phyloP scores from a whole-genome alignment of 2,797 vertebrate genomes.

The Trachurus trachurus region DNA sequence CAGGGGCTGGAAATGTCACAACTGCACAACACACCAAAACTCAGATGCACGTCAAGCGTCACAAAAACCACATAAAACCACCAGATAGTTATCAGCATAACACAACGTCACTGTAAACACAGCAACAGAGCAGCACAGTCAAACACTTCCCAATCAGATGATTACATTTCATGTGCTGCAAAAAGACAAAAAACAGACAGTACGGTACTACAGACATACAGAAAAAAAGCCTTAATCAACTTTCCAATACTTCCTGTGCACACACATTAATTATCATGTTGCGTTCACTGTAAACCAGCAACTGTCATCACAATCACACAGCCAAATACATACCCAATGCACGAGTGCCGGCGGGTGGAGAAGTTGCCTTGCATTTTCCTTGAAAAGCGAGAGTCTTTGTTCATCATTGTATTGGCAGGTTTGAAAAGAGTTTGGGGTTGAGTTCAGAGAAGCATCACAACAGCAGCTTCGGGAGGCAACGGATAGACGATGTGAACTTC shows the following conservation, averaged over 20 bases:
- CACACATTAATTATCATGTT: background rate
- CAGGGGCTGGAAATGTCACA: background rate
- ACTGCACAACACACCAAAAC: background rate
- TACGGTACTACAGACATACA: too few relatives aligned
- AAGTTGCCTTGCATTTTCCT: conserved; percentile 83
- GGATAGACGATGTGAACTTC: conserved; percentile 43
- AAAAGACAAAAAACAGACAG: background rate
- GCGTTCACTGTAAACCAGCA: background rate
- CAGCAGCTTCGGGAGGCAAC: conserved; percentile 23
- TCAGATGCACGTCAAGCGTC: background rate
- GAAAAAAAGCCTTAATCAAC: background rate
- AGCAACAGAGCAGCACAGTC: background rate
- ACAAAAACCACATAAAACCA: conserved; percentile 1
- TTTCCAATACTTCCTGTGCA: conserved; percentile 8
- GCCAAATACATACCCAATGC: conserved; percentile 85
- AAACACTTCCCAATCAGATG: background rate
- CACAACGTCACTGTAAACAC: conserved; percentile 8
- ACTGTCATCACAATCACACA: conserved; percentile 12
- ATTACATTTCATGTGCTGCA: background rate
- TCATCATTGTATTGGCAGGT: conserved; percentile 76
- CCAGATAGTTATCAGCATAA: background rate
- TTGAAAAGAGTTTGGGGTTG: conserved; percentile 21
- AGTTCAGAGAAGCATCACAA: conserved; percentile 50
- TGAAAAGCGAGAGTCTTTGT: conserved; percentile 85
- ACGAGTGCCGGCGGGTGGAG: conserved; percentile 86